A percentile compares a stretch with the other conserved stretches of the same genome.
Conservation (phyloP, 2,113 vertebrate species). For the Melanocharis versteri region DNA sequence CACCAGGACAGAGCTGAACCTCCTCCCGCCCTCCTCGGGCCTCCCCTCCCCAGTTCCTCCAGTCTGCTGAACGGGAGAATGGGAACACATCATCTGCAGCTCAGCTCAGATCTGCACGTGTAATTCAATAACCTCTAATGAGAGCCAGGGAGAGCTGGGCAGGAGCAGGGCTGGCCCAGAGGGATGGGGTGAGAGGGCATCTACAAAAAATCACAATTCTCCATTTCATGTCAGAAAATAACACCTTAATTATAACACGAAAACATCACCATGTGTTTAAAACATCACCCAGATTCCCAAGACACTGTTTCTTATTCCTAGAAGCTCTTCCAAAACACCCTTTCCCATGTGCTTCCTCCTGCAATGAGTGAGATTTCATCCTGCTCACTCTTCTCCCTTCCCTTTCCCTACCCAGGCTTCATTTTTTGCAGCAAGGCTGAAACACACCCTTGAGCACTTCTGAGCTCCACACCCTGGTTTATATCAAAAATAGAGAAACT, state of each 20-base stretch:
- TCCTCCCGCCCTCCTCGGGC: not conserved
- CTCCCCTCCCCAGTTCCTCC: not conserved
- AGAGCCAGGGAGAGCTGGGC: not conserved
- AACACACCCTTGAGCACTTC: conserved; percentile 8
- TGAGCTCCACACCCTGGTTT: conserved; percentile 1
- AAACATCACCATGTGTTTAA: not conserved
- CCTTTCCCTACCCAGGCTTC: not conserved
- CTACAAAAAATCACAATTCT: not conserved
- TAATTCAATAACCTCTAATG: not conserved
- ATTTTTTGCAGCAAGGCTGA: not conserved
- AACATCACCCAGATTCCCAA: not conserved
- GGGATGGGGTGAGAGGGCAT: not conserved
- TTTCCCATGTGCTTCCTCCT: not conserved
- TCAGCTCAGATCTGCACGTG: not conserved
- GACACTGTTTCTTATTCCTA: not conserved
- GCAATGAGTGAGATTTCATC: not conserved
- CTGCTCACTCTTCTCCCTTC: not conserved
- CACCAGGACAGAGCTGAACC: not conserved
- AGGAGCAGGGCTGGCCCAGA: not conserved
- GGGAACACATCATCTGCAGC: not conserved
- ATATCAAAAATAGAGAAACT: not conserved
- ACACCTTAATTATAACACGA: not conserved
- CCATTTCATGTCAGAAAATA: not conserved
- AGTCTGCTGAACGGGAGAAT: not conserved
- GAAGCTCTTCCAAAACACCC: not conserved